Evolutionary conservation across 1,140 invertebrate genomes (phyloP).

Genomic region (Epicauta chinensis): DNA sequence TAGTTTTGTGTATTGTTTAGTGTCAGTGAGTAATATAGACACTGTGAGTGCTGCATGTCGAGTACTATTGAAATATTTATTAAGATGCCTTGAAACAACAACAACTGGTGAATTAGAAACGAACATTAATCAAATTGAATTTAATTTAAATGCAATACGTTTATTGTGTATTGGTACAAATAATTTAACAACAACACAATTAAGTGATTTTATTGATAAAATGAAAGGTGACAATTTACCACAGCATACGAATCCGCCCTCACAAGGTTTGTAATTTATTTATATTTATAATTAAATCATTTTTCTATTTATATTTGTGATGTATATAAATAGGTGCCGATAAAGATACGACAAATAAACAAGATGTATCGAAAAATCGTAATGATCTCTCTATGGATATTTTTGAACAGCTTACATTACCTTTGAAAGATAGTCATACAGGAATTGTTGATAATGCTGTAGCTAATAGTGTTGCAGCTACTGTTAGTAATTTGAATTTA

Average conservation of each 20-base stretch:
- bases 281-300: slow-evolving; percentile 1
- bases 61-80: slow-evolving; percentile 38
- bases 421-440: slow-evolving; percentile 50
- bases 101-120: slow-evolving; percentile 30
- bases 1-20: slow-evolving; percentile 26
- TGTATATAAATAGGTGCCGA: slow-evolving; percentile 35
- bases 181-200: slow-evolving; percentile 50
- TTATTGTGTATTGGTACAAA: slow-evolving; percentile 55
- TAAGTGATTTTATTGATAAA: slow-evolving; percentile 55
- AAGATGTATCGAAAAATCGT: slow-evolving; percentile 52
- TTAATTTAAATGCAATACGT: slow-evolving; percentile 51
- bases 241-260: slow-evolving; percentile 48
- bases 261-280: slow-evolving; percentile 40
- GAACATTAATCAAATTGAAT: slow-evolving; percentile 35
- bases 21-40: slow-evolving; percentile 38
- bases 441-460: slow-evolving; percentile 30
- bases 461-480: slow-evolving; percentile 35
- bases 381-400: slow-evolving; percentile 58
- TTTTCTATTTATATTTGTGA: slow-evolving; percentile 2
- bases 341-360: slow-evolving; percentile 49
- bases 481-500: slow-evolving; percentile 20
- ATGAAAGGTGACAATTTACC: slow-evolving; percentile 65
- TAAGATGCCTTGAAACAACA: slow-evolving; percentile 34
- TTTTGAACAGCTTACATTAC: slow-evolving; percentile 59
- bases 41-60: slow-evolving; percentile 39